phyloP scores from a whole-genome alignment of 2,888 invertebrate species.

The Platycnemis pennipes region DNA sequence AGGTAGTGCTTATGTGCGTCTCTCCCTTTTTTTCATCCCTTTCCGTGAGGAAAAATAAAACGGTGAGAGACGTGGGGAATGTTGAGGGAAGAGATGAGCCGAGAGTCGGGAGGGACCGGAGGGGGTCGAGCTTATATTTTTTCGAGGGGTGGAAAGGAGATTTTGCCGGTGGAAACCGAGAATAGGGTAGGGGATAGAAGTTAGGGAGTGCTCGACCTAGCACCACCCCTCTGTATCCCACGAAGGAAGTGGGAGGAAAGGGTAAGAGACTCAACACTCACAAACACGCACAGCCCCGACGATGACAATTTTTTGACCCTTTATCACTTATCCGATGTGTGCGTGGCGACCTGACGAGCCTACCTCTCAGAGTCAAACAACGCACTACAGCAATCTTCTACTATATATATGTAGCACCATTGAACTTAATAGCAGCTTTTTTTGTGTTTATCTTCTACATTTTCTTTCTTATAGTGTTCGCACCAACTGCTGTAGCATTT shows the following conservation, averaged over 20 bases:
- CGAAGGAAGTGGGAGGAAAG: not conserved
- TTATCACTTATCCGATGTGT: conserved; percentile 7
- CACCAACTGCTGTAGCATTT: too few relatives aligned
- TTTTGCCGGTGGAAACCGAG: not conserved
- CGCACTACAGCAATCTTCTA: conserved; percentile 46
- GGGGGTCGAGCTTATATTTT: not conserved
- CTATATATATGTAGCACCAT: too few relatives aligned
- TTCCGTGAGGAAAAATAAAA: not conserved
- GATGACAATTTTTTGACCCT: conserved; percentile 56
- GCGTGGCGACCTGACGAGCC: conserved; percentile 44
- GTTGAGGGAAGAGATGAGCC: not conserved
- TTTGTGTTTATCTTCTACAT: too few relatives aligned
- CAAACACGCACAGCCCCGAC: not conserved
- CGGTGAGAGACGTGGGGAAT: not conserved
- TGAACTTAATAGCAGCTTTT: too few relatives aligned
- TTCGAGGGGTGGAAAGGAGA: too few relatives aligned
- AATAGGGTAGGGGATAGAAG: too few relatives aligned
- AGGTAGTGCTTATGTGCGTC: not conserved
- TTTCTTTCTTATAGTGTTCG: too few relatives aligned
- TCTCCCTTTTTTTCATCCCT: conserved; percentile 2
- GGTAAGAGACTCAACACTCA: not conserved
- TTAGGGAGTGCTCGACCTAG: not conserved
- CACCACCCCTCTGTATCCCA: not conserved
- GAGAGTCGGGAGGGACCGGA: not conserved
- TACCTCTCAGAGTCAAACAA: conserved; percentile 50